Conservation (phyloP, 2,888 invertebrate species). For the Corbicula japonica region DNA sequence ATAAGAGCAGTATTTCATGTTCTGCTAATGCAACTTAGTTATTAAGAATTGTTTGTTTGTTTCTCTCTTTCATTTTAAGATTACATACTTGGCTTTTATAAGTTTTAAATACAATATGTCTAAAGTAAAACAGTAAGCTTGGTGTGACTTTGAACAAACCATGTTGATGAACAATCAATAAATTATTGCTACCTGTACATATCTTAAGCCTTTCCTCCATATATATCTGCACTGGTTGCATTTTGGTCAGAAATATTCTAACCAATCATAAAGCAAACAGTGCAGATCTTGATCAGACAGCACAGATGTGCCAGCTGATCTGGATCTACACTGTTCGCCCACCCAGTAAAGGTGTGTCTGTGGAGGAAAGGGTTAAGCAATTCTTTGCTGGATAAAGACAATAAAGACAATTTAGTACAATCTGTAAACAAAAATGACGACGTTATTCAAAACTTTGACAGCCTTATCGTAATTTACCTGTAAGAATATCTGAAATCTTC, state of each 20-base stretch:
- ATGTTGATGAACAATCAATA: neutral
- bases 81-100: neutral
- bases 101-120: neutral
- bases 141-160: neutral
- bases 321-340: neutral
- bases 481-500: slow-evolving; percentile 33
- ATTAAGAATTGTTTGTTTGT: no score
- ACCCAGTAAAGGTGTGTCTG: neutral
- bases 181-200: no score
- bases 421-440: neutral
- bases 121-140: neutral
- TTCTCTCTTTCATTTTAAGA: neutral
- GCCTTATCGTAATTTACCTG: slow-evolving; percentile 10
- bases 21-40: neutral
- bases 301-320: neutral
- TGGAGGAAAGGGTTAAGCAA: neutral
- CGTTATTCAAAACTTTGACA: neutral
- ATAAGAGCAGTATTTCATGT: neutral
- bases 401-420: neutral
- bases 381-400: neutral
- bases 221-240: no score
- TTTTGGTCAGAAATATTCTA: no score
- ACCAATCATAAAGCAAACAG: no score
- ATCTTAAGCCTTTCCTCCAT: no score
- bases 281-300: no score